Base-by-base conservation (phyloP, 2,888 invertebrate genomes). In the Dione juno region DNA sequence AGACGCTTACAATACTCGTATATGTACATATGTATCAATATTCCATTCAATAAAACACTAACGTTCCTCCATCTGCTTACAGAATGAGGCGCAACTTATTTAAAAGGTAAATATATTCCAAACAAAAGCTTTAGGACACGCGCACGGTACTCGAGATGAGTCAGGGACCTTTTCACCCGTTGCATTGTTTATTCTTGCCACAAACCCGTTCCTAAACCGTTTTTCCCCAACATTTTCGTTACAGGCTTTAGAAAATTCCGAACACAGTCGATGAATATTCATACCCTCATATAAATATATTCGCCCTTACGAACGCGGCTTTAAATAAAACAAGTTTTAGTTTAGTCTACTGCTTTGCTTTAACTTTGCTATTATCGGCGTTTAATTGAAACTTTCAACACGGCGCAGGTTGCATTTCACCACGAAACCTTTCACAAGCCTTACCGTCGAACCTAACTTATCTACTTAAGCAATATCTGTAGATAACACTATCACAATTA, bases 151-250 rank as follows among this genome's bases (percentile, higher is more conserved):
- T 82, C 79, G 78, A 86, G 88, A 89, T 91, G 92, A 90, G 88
- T 91, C 90, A 89, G 82, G 80, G 84, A 88, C 87, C 90, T 89
- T 90, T 90, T 88, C 88, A 87, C 88, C 78, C 76, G 75, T 76
- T 76, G 76, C 82, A 89, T 91, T 90, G 86, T 88, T 85, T 83
- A 88, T 90, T 88, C 90, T 87, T 82, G 82, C 84, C 84, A 80
- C 83, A 85, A 85, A 86, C 85, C 82, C 77, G 82, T 85, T 81
- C 80, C 81, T 75, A 77, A 79, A 78, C 81, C 79, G 83, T 74
- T 88, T 90, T 89, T 85, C 88, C 84, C 83, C 77, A 75, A 79
- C 80, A 82, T 87, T 87, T 87, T 85, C 81, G 80, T 82, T 80
- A 72, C 76, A 73, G 74, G 78, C 75, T 79, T 72, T 69, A 79